A percentile compares a stretch with the other conserved stretches of the same genome.
phyloP scores from a whole-genome alignment of 2,797 vertebrate species.

The Smutsia gigantea region DNA sequence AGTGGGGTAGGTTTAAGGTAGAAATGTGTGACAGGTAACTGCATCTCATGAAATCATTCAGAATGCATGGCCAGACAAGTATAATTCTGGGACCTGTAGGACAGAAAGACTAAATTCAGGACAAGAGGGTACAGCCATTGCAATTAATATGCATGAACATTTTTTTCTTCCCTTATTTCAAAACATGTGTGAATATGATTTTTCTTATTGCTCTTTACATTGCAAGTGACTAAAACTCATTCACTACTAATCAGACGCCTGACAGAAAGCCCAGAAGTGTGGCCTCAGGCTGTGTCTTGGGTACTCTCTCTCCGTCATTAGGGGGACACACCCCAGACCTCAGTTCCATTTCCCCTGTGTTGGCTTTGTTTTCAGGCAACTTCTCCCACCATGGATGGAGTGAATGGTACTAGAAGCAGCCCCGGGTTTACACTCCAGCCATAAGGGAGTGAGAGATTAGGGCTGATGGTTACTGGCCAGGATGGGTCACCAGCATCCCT shows the following conservation, averaged over 20 bases:
- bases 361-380: not conserved
- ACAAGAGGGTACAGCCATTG: not conserved
- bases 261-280: too few relatives aligned
- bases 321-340: not conserved
- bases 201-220: not conserved
- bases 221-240: not conserved
- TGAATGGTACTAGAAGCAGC: not conserved
- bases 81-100: not conserved
- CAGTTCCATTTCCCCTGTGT: not conserved
- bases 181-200: not conserved
- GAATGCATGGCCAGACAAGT: not conserved
- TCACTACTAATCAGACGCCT: too few relatives aligned
- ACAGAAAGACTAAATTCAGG: not conserved
- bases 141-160: not conserved
- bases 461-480: not conserved
- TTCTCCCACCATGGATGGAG: not conserved
- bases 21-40: not conserved
- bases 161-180: not conserved
- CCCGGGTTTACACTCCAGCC: not conserved
- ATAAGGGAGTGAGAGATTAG: not conserved
- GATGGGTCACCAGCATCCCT: not conserved
- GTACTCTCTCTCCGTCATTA: too few relatives aligned
- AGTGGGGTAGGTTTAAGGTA: not conserved
- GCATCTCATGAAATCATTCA: not conserved
- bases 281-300: not conserved